Evolutionary conservation across 2,888 invertebrate species (phyloP).

Genomic region (Conistra vaccinii): DNA sequence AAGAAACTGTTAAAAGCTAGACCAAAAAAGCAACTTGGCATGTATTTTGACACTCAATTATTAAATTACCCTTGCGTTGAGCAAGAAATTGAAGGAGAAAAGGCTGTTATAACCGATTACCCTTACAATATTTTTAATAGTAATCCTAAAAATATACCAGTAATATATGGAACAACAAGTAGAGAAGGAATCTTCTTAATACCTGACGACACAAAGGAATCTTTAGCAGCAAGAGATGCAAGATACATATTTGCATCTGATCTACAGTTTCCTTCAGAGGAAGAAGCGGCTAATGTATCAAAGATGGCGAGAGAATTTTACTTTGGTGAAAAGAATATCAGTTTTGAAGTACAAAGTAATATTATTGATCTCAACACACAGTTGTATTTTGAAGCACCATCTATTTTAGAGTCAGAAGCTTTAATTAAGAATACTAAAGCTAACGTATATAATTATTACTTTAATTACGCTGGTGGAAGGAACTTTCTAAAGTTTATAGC

Average conservation of each 20-base stretch:
- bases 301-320: conserved; percentile 82
- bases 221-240: conserved; percentile 74
- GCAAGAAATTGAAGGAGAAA: conserved; percentile 77
- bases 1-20: conserved; percentile 74
- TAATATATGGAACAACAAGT: conserved; percentile 81
- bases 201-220: conserved; percentile 67
- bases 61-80: conserved; percentile 85
- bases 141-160: conserved; percentile 74
- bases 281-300: conserved; percentile 75
- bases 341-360: conserved; percentile 79
- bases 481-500: conserved; percentile 78
- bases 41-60: conserved; percentile 83
- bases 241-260: conserved; percentile 84
- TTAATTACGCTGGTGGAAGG: conserved; percentile 82
- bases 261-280: conserved; percentile 77
- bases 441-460: conserved; percentile 82
- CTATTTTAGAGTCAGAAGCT: conserved; percentile 78
- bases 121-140: conserved; percentile 81
- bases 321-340: conserved; percentile 84
- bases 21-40: conserved; percentile 77
- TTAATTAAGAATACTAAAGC: conserved; percentile 67
- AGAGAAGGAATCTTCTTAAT: conserved; percentile 80
- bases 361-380: conserved; percentile 81
- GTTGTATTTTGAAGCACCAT: conserved; percentile 84
- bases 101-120: conserved; percentile 80